phyloP scores from a whole-genome alignment of 2,113 vertebrate genomes.

The Neotoma lepida region DNA sequence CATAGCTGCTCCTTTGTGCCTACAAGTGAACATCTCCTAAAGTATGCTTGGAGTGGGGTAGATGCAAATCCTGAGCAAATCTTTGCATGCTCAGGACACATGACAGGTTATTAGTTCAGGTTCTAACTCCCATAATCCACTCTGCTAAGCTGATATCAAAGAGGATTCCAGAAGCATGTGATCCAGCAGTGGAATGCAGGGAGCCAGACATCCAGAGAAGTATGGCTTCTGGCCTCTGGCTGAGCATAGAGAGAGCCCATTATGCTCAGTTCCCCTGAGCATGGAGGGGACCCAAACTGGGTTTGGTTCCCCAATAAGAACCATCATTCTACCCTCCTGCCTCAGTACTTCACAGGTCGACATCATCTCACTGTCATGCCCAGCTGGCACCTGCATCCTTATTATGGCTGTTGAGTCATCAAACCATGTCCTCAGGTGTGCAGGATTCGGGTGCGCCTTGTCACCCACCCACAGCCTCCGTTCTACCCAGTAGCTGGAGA shows the following conservation, averaged over 20 bases:
- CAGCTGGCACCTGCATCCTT: background rate
- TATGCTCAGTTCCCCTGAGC: background rate
- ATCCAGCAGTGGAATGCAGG: background rate
- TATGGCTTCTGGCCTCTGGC: too few species aligned
- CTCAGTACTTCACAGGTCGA: rapidly evolving
- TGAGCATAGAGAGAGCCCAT: background rate
- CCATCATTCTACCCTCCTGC: background rate
- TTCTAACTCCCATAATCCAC: background rate
- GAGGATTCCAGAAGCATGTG: background rate
- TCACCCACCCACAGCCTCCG: background rate
- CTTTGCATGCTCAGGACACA: background rate
- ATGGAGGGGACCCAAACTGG: background rate
- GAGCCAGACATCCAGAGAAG: background rate
- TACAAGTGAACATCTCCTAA: background rate
- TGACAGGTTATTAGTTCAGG: background rate
- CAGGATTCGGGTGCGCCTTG: background rate
- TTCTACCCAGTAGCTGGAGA: background rate
- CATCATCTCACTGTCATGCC: rapidly evolving
- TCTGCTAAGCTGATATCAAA: background rate
- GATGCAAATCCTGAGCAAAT: background rate
- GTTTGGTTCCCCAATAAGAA: too few species aligned
- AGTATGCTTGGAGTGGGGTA: rapidly evolving
- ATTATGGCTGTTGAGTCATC: background rate
- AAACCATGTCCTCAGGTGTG: background rate
- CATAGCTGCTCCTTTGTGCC: background rate